Base-by-base conservation (phyloP, 2,797 vertebrate species). In the Agapornis canus region DNA sequence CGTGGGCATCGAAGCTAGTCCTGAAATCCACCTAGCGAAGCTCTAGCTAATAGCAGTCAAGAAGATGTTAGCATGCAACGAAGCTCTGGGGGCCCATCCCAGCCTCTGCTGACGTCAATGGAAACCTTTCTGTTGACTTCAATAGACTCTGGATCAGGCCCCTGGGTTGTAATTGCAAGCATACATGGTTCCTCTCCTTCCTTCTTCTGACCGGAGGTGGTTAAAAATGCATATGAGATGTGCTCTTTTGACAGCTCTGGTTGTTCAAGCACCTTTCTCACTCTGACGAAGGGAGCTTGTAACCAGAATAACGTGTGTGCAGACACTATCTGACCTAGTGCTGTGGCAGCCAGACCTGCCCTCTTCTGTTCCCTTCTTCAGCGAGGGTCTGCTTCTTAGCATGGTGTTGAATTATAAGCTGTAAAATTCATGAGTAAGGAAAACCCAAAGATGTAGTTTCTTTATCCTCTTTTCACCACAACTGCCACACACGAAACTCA, bases 31-130 rank as follows among this genome's bases (percentile, higher is more conserved):
- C 32, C 48, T 71, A 45, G 70, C 0, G 0, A 75, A 81, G 81
- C 27, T 78, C 66, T 35, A 60, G 78, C 81, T 85, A 82, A 54
- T 71, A 52, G 11, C 43, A 57, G 52, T 10, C 69, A 32, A 52
- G 71, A 32, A 26, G 35, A 3, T 51, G 82, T 39, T 32, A 78
- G 54, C 51, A 5, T 0, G 22, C 63, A 57, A 40, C 0, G 60
- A 86, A 91, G 43, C 82, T 96, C 92, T 59, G 66, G 90, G 82
- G 94, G 48, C 91, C 51, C 66, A 82, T 92, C 73, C 85, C 79
- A 59, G 66, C 0, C 0, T 76, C 29, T 32, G 43, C 76, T 95
- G 92, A 77, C 31, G 25, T 90, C 91, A 96, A 52, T 76, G 72
- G 84, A 91, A 94, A 95, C 76, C 82, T 92, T 94, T 63, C 87